Conservation (phyloP, 1,140 invertebrate species). For the Philaenus spumarius region DNA sequence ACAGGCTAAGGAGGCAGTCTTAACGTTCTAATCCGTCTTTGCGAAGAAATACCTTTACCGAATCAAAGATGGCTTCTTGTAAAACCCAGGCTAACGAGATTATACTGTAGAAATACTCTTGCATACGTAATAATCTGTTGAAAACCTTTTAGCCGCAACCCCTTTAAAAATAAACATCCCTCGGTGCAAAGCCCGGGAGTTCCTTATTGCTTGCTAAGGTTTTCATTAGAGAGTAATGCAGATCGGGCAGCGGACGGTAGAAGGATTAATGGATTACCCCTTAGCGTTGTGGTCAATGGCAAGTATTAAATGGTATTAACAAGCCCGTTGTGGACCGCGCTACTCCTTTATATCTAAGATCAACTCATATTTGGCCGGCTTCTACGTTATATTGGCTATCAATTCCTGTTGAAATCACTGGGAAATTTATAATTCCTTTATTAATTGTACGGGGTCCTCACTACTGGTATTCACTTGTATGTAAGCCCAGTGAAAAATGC, state of each 20-base stretch:
- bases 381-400: too few species aligned
- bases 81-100: constrained; percentile 29
- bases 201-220: constrained; percentile 6
- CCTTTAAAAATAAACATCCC: constrained; percentile 8
- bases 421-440: too few species aligned
- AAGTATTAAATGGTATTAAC: constrained; percentile 20
- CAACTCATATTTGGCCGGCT: too few species aligned
- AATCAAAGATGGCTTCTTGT: constrained; percentile 29
- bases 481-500: too few species aligned
- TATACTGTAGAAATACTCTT: constrained; percentile 32
- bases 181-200: constrained; percentile 10
- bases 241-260: background rate
- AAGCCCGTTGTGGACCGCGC: too few species aligned
- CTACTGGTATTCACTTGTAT: too few species aligned
- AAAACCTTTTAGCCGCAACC: constrained; percentile 28
- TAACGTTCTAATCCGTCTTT: constrained; percentile 25
- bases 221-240: constrained; percentile 13
- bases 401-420: too few species aligned
- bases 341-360: too few species aligned
- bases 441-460: too few species aligned
- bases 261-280: constrained; percentile 14
- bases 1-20: constrained; percentile 7
- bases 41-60: constrained; percentile 23
- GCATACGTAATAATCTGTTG: constrained; percentile 28
- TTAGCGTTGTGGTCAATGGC: constrained; percentile 3